Conservation (phyloP, 1,140 invertebrate genomes). For the Drosophila eugracilis region DNA sequence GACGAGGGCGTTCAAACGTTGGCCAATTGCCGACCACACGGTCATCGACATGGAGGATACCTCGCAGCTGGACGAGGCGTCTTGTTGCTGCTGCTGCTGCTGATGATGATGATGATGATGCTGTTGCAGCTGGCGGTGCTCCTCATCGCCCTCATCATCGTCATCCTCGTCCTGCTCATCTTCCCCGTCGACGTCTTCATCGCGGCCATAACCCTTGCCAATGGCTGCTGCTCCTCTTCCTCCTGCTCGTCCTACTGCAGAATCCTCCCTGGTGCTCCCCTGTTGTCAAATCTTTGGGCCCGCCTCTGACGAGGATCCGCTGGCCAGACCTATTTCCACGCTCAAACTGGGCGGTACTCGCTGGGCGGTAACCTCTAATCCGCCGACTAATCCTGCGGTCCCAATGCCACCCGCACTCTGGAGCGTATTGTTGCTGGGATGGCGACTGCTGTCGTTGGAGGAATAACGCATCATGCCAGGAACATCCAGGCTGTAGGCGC, state of each 20-base stretch:
- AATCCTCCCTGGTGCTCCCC: constrained; percentile 68
- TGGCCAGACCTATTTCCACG: constrained; percentile 70
- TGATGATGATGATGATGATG: too few relatives aligned
- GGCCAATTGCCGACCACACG: constrained; percentile 80
- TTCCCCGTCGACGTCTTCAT: background rate
- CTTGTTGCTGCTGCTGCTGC: constrained; percentile 10
- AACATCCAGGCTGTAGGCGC: constrained; percentile 83
- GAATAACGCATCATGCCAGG: constrained; percentile 62
- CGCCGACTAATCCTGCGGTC: background rate
- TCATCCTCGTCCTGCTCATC: constrained; percentile 12
- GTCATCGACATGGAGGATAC: constrained; percentile 81
- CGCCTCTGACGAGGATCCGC: constrained; percentile 62
- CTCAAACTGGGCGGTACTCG: constrained; percentile 51
- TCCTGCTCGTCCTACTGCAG: too few relatives aligned
- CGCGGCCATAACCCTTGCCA: constrained; percentile 1
- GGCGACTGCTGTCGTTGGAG: constrained; percentile 73
- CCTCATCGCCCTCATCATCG: constrained; percentile 21
- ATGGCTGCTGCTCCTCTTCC: constrained; percentile 12
- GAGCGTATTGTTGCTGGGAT: constrained; percentile 79
- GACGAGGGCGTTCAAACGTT: constrained; percentile 80
- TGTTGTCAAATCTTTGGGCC: constrained; percentile 83
- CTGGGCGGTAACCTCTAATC: constrained; percentile 8
- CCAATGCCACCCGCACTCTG: constrained; percentile 53
- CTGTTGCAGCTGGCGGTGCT: constrained; percentile 34
- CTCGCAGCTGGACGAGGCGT: constrained; percentile 72